Conservation (phyloP, 1,140 invertebrate species). For the Lepidurus packardi region DNA sequence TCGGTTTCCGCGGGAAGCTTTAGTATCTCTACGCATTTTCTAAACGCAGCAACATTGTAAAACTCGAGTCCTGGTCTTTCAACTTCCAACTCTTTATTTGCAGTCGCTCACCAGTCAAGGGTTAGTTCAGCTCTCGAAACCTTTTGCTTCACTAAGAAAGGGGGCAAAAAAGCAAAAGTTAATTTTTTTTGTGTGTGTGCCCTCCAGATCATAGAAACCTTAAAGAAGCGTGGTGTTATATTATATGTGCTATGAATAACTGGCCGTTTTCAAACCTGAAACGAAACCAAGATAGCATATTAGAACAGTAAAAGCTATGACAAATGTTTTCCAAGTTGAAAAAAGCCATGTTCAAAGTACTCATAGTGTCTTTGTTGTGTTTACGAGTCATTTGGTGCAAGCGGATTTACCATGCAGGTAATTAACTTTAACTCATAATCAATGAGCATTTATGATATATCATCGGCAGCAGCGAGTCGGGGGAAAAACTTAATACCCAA, state of each 20-base stretch:
- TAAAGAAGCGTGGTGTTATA: not conserved
- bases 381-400: conserved; percentile 9
- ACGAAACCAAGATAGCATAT: not conserved
- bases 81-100: not conserved
- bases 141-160: not conserved
- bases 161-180: not conserved
- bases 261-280: not conserved
- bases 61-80: not conserved
- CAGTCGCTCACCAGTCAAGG: not conserved
- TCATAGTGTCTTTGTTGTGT: not conserved
- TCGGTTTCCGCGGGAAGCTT: not conserved
- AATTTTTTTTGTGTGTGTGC: not conserved
- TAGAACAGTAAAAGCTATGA: conserved; percentile 3
- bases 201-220: not conserved
- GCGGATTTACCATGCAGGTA: conserved; percentile 14
- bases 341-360: not conserved
- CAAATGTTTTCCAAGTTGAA: not conserved
- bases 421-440: not conserved
- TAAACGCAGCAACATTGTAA: conserved; percentile 13
- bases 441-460: not conserved
- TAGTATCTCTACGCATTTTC: conserved; percentile 15
- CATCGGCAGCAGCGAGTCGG: no score
- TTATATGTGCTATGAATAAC: not conserved
- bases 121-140: not conserved
- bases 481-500: not conserved